Base-by-base conservation (phyloP, 2,888 invertebrate species). In the Brassicogethes aeneus region DNA sequence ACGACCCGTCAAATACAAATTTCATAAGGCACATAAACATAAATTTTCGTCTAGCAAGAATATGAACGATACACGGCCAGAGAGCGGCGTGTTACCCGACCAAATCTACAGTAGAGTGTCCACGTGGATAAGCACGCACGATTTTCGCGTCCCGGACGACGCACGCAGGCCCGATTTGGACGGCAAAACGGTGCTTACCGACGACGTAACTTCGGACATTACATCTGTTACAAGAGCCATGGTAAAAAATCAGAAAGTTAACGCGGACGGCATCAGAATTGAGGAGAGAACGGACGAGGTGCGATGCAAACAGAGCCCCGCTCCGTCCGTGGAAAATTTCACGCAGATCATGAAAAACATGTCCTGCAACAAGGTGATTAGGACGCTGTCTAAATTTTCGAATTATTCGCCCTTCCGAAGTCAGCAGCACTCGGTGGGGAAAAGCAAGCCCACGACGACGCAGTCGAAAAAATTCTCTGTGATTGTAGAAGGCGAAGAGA, bases 41-140 rank as follows among this genome's bases (percentile, higher is more conserved):
- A 50, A 45, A 48, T 51, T 54, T 46, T 47, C 43, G 52, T 54
- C 42, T 39, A 39, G 42, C 40, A 44, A 41, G 33, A 53, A 39
- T 8, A 54, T 55, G 53, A 40, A 41, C 30, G 47, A 54, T 15
- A 41, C 23, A 23, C 23, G 10, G 5, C 23, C 5, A 5, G 23
- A 23, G 5, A 23, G 7, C 7, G 5, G 7, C 23, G 7, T 23
- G 13, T 40, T 50, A 36, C 43, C 53, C 7, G 54, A 55, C 30
- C 49, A 54, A 37, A 53, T 50, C 13, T 61, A 54, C 38, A 55
- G 52, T 33, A 53, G 60, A 41, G 61, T 66, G 5, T 56, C 60
- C 2, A 57, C 61, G 32, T 67, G 67, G 67, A 60, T 66, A 16
- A 61, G 55, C 42, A 47, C 54, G 8, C 61, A 62, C 36, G 61